Percentiles rank a stretch among this genome's conserved stretches.
phyloP scores from a whole-genome alignment of 1,140 invertebrate species.

The Hyles vespertilio region DNA sequence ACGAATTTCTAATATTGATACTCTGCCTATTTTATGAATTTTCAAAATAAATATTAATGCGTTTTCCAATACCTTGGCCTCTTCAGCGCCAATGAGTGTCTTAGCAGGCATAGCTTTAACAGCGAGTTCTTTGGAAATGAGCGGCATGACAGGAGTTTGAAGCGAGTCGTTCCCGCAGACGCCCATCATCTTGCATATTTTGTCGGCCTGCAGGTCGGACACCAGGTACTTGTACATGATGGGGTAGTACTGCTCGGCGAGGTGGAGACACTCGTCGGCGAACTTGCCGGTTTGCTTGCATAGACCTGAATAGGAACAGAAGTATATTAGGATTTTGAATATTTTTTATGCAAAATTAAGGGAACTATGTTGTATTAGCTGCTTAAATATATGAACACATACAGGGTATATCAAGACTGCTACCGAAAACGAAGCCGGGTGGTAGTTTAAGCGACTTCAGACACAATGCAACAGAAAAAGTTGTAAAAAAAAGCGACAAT shows the following conservation, averaged over 20 bases:
- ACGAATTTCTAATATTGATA: neutral
- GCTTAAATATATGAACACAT: too few relatives aligned
- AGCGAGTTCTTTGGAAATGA: slow-evolving; percentile 72
- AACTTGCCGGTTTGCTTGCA: slow-evolving; percentile 87
- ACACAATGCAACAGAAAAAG: too few relatives aligned
- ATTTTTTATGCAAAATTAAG: neutral
- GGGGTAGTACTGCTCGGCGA: slow-evolving; percentile 87
- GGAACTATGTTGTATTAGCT: neutral
- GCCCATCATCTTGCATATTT: slow-evolving; percentile 82
- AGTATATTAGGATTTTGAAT: neutral
- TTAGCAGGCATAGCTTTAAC: slow-evolving; percentile 29
- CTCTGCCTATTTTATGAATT: neutral
- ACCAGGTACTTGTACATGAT: slow-evolving; percentile 84
- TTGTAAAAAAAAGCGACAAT: too few relatives aligned
- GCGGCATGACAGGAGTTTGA: slow-evolving; percentile 73
- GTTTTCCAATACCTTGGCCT: slow-evolving; percentile 31
- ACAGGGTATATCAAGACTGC: too few relatives aligned
- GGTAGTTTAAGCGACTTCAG: too few relatives aligned
- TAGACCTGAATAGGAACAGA: slow-evolving; percentile 70
- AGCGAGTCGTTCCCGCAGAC: slow-evolving; percentile 77
- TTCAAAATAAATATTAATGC: neutral
- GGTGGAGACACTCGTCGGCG: slow-evolving; percentile 78
- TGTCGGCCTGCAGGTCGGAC: slow-evolving; percentile 81
- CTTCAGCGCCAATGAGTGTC: slow-evolving; percentile 51
- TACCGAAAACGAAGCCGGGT: too few relatives aligned